A percentile compares a stretch with the other conserved stretches of the same genome.
Conservation (phyloP, 2,113 vertebrate genomes). For the Oreochromis aureus region DNA sequence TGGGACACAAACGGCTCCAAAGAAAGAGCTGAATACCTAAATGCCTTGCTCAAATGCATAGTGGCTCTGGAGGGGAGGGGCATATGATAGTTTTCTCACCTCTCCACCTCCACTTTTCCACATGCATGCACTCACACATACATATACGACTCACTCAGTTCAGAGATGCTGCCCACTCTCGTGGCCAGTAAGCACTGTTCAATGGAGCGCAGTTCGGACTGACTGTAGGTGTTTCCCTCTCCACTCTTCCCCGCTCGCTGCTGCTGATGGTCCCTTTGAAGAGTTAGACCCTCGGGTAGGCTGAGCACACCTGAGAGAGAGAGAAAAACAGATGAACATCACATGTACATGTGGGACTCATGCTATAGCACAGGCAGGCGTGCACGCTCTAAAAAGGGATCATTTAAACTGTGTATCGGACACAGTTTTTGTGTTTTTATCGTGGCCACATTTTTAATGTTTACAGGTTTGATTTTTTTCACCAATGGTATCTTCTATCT, state of each 20-base stretch:
- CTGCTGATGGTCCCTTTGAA: conserved; percentile 87
- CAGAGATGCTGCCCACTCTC: conserved; percentile 91
- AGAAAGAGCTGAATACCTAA: background rate
- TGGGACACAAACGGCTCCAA: background rate
- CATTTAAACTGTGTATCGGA: background rate
- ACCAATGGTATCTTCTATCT: background rate
- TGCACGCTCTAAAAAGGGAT: background rate
- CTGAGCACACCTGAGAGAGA: conserved; percentile 84
- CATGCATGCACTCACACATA: background rate
- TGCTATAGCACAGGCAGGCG: background rate
- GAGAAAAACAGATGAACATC: background rate
- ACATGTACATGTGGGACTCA: background rate
- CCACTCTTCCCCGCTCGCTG: conserved; percentile 82
- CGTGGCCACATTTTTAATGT: accelerated
- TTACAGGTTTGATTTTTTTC: background rate
- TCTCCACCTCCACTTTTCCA: background rate
- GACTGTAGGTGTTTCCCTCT: conserved; percentile 88
- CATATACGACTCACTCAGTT: conserved; percentile 85
- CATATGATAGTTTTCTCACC: background rate
- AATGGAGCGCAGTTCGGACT: conserved; percentile 88
- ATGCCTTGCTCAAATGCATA: background rate
- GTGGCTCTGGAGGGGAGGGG: background rate
- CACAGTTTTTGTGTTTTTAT: background rate
- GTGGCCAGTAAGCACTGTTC: conserved; percentile 95
- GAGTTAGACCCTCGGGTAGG: conserved; percentile 89